Conservation (phyloP, 1,140 invertebrate genomes). For the Drosophila malerkotliana region DNA sequence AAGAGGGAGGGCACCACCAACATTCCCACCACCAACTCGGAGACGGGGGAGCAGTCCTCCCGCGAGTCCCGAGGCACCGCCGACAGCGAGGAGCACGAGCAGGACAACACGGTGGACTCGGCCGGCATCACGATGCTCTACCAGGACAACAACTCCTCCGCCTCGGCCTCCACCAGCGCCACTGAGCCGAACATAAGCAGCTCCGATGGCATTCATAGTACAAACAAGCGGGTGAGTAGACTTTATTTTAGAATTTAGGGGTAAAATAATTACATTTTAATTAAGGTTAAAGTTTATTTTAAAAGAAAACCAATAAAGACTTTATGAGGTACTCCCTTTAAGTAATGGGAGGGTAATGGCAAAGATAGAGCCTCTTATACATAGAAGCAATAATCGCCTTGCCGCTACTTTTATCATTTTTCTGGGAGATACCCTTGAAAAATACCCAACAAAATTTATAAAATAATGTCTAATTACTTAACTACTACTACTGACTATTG, state of each 20-base stretch:
- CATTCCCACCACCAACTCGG: slow-evolving; percentile 3
- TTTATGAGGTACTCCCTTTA: no score
- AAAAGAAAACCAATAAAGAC: no score
- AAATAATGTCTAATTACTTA: no score
- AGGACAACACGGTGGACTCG: slow-evolving; percentile 89
- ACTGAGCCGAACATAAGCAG: slow-evolving; percentile 79
- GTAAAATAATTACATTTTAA: no score
- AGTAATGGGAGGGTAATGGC: no score
- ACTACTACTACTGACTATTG: no score
- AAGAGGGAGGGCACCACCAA: slow-evolving; percentile 61
- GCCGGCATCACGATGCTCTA: slow-evolving; percentile 77
- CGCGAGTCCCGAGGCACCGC: slow-evolving; percentile 16
- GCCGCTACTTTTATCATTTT: no score
- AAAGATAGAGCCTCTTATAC: no score
- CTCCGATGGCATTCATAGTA: slow-evolving; percentile 83
- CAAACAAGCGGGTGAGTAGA: slow-evolving; percentile 81
- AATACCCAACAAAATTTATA: no score
- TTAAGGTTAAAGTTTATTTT: no score
- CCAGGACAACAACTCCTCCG: slow-evolving; percentile 71
- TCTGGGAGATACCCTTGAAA: no score
- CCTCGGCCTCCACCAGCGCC: slow-evolving; percentile 71
- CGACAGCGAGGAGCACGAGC: slow-evolving; percentile 85
- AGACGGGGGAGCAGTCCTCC: not conserved
- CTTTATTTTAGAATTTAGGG: not conserved
- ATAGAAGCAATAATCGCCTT: no score